Evolutionary conservation across 2,113 vertebrate genomes (phyloP).

Genomic region (Chamaetylas fuelleborni): DNA sequence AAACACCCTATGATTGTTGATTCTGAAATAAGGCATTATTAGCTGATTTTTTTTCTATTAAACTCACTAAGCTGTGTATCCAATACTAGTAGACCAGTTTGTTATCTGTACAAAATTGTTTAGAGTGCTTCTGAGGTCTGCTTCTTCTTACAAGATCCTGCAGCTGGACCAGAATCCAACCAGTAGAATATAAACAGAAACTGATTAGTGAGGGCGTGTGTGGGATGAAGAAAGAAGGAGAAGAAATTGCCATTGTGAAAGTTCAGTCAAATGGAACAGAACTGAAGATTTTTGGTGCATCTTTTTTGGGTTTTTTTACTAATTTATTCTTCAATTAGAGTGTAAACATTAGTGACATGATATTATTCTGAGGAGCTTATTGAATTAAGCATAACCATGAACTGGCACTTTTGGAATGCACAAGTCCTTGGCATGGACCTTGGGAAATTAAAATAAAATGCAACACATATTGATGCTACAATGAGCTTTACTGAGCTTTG

Average conservation of each 20-base stretch:
- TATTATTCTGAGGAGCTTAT: neutral
- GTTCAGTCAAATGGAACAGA: neutral
- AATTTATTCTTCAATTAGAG: neutral
- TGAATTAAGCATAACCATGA: slow-evolving; percentile 2
- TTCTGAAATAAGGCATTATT: neutral
- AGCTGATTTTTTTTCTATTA: neutral
- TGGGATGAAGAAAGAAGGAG: neutral
- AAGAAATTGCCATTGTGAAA: neutral
- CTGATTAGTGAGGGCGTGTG: neutral
- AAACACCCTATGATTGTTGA: neutral
- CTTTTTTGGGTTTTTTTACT: neutral
- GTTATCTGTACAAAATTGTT: neutral
- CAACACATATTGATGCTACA: neutral
- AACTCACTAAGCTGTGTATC: neutral
- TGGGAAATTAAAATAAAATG: slow-evolving; percentile 23
- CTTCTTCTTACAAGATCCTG: neutral
- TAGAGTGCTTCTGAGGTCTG: neutral
- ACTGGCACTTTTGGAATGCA: neutral
- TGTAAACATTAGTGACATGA: neutral
- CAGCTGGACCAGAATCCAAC: neutral
- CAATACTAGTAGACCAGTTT: neutral
- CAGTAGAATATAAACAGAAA: neutral
- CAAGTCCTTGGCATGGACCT: neutral
- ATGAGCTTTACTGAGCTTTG: neutral
- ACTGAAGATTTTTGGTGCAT: neutral